phyloP scores from a whole-genome alignment of 2,888 invertebrate species.

The Onchidella celtica region DNA sequence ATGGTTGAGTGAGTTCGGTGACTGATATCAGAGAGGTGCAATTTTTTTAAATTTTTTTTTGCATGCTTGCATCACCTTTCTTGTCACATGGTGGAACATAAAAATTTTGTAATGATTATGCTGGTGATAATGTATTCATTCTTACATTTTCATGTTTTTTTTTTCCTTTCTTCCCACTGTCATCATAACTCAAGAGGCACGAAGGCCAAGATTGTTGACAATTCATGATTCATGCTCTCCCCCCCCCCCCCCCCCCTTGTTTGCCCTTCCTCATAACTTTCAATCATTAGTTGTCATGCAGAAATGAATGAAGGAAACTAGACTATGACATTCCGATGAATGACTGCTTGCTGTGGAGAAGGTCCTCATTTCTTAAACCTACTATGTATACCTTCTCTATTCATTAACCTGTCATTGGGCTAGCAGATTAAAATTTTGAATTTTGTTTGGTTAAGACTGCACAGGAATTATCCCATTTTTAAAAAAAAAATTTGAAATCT shows the following conservation, averaged over 20 bases:
- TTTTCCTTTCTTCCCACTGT: neutral
- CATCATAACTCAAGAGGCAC: neutral
- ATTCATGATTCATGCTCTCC: neutral
- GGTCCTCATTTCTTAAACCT: neutral
- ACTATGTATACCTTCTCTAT: neutral
- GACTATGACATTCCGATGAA: conserved; percentile 30
- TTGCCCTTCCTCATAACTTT: neutral
- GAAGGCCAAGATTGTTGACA: no score
- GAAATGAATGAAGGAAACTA: neutral
- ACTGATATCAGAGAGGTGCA: neutral
- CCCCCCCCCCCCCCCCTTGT: neutral
- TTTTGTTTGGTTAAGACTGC: no score
- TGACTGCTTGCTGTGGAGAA: conserved; percentile 1
- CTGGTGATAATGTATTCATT: neutral
- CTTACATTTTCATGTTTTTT: neutral
- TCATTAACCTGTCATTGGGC: neutral
- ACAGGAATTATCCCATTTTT: no score
- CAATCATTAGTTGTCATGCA: neutral
- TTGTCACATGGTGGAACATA: no score
- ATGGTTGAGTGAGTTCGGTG: neutral
- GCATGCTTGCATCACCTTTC: no score
- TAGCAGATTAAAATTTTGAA: neutral
- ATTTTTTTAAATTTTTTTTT: neutral
- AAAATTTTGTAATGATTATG: neutral
- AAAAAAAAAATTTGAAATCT: no score